Evolutionary conservation across 2,888 invertebrate genomes (phyloP).

Genomic region (Nezara viridula): DNA sequence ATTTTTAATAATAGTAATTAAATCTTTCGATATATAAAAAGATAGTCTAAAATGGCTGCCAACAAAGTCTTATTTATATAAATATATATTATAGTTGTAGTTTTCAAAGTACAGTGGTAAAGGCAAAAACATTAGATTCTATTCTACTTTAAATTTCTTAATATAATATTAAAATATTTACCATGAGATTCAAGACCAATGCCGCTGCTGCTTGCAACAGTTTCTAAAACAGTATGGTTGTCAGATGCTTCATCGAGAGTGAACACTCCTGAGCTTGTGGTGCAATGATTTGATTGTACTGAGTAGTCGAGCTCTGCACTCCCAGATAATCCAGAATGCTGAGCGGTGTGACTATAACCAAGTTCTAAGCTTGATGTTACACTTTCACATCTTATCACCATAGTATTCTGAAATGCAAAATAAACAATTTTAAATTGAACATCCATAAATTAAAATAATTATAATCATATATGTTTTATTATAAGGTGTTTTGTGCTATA

Average conservation of each 20-base stretch:
- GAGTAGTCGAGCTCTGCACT: slow-evolving; percentile 77
- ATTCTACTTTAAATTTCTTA: neutral
- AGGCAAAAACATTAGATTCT: neutral
- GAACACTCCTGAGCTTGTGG: slow-evolving; percentile 84
- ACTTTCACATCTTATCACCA: slow-evolving; percentile 63
- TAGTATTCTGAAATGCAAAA: slow-evolving; percentile 55
- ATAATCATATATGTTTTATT: too few species aligned
- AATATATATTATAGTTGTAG: too few species aligned
- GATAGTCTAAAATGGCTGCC: too few species aligned
- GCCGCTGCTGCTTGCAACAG: slow-evolving; percentile 68
- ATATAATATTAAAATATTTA: neutral
- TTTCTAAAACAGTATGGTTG: slow-evolving; percentile 65
- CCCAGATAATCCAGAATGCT: slow-evolving; percentile 83
- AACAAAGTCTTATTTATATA: too few species aligned
- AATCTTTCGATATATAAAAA: too few species aligned
- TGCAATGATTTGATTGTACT: slow-evolving; percentile 68
- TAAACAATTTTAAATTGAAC: neutral
- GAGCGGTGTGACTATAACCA: slow-evolving; percentile 88
- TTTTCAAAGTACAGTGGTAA: too few species aligned
- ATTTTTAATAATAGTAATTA: too few species aligned
- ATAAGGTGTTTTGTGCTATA: too few species aligned
- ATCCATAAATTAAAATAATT: neutral
- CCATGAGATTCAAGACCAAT: slow-evolving; percentile 66
- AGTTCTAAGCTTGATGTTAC: slow-evolving; percentile 86
- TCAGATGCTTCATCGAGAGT: slow-evolving; percentile 75